Evolutionary conservation across 2,113 vertebrate species (phyloP), one percentile per base, ranked within the genome.

Genomic region (Pyrgilauda ruficollis): DNA sequence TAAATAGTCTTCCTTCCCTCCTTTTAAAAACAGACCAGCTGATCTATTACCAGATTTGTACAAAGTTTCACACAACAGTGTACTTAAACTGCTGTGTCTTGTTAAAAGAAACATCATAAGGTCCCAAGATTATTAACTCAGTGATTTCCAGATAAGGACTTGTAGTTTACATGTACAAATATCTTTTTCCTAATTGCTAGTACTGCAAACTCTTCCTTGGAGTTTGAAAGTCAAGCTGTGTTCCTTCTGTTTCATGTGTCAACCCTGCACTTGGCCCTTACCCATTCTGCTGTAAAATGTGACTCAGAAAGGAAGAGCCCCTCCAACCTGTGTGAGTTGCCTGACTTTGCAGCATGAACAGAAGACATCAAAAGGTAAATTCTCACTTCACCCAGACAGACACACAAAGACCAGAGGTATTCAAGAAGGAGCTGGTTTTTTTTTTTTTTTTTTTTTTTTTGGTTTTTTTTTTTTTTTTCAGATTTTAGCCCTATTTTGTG

Each of bases 1-100:
- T 64, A 97, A 94, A 96, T 75, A 94, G 86, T 82, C 90, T 96
- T 96, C 93, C 94, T 95, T 96, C 92, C 94, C 95, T 90, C 74
- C 83, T 89, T 95, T 96, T 70, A 92, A 96, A 96, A 96, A 94
- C 83, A 96, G 39, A 89, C 20, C 61, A 84, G 56, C 85, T 68
- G 90, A 96, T 94, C 68, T 92, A 78, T 89, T 93, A 78, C 37
- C 50, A 92, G 90, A 93, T 95, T 96, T 89, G 39, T 50, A 76
- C 59, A 72, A 95, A 95, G 69, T 95, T 92, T 95, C 1, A 0
- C 80, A 96, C 76, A 92, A 84, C 63, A 64, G 67, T n/a, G 44
- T 90, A 55, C 80, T 87, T 64, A 95, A 78, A 90, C 61, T 79
- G 67, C 52, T 76, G 9, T 87, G 79, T 46, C 76, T 84, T 74